Base-by-base conservation (phyloP, 2,888 invertebrate species). In the Iphiclides podalirius region DNA sequence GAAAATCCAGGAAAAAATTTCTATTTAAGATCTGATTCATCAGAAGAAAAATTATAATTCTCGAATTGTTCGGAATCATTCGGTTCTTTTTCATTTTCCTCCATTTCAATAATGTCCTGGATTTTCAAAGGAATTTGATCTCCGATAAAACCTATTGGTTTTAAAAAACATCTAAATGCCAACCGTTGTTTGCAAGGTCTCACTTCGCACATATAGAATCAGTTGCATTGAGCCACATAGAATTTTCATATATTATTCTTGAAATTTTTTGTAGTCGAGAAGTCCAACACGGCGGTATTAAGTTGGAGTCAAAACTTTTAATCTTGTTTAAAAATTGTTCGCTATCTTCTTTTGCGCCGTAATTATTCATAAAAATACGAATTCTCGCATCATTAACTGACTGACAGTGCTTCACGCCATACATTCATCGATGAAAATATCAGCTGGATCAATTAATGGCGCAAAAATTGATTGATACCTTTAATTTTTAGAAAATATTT, bases 311-410 rank as follows among this genome's bases (percentile, higher is more conserved):
- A 34, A 66, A 61, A 23, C 60, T 52, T 62, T 61, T 66, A 41
- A 63, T 55, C 57, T 62, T 61, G 58, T 67, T 63, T 40, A 57
- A 41, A 59, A 61, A 63, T 0, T 64, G 47, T 39, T 66, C 64
- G 20, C 43, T 58, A 47, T 63, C 55, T 55, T 62, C 48, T 58
- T 59, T 68, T 26, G 61, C 51, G 28, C 55, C 51, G 46, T 64
- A 68, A 20, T 50, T 66, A 53, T 67, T 67, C 17, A 49, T 13
- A 54, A 66, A 69, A 53, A 67, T 58, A 4, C 41, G 53, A 59
- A 52, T 34, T 66, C 66, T 63, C 4, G 63, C 67, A 31, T 60
- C 59, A 63, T 68, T 67, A 8, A 64, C 63, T 9, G 35, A 58
- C 9, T 40, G 52, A 38, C 65, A 68, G 43, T 67, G 35, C 28